These are phyloP conservation scores for Galeruca laticollis DNA, from an alignment of 2,888 invertebrate species.

Conservation along the genomic window DNA sequence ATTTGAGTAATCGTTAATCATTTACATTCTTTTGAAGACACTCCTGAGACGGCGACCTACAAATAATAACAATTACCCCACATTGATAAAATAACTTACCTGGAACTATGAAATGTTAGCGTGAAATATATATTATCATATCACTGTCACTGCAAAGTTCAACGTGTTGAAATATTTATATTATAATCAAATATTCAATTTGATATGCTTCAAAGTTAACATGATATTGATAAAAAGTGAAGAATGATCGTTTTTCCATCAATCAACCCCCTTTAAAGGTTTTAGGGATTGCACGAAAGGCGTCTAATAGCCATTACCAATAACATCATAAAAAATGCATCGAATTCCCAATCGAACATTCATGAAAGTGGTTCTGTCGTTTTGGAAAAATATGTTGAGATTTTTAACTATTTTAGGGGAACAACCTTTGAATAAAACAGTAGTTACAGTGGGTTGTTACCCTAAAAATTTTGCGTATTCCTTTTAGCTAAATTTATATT, in stretches of 20 bases:
- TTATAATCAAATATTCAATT: not conserved
- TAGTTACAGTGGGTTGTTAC: not conserved
- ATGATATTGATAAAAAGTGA: not conserved
- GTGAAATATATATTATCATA: not conserved
- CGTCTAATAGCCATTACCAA: constrained; percentile 55
- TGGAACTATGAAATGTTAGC: not conserved
- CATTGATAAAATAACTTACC: too few relatives aligned
- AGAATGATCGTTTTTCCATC: constrained; percentile 44
- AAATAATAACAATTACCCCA: too few relatives aligned
- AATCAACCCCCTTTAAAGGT: constrained; percentile 40
- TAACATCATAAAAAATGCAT: constrained; percentile 58
- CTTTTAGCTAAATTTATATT: too few relatives aligned
- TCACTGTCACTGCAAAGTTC: not conserved
- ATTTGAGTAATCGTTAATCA: too few relatives aligned
- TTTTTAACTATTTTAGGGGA: constrained; percentile 49
- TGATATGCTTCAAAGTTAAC: not conserved
- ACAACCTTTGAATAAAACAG: constrained; percentile 17
- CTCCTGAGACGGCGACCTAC: too few relatives aligned
- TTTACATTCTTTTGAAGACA: too few relatives aligned
- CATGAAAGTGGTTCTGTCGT: constrained; percentile 54
- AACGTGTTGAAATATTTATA: not conserved
- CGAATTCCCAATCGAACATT: constrained; percentile 53
- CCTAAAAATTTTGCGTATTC: not conserved
- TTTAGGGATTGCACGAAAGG: constrained; percentile 40
- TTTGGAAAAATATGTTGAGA: constrained; percentile 56